Conservation (phyloP, 2,113 vertebrate genomes). For the Romanogobio albipinnatus region DNA sequence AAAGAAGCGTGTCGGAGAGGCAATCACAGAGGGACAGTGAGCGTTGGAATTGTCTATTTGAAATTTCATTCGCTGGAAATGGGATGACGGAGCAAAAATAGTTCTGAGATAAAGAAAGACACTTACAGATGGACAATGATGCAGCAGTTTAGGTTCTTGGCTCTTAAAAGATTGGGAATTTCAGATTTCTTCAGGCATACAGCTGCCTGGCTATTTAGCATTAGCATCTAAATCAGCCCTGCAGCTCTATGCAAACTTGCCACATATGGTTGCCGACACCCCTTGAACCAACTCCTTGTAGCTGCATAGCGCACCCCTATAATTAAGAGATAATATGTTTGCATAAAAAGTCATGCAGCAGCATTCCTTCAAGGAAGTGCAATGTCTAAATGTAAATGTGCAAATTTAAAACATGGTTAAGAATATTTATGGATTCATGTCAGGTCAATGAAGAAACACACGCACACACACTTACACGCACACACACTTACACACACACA, state of each 20-base stretch:
- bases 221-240: constrained; percentile 40
- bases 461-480: not conserved
- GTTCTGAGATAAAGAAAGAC: constrained; percentile 35
- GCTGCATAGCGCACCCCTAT: not conserved
- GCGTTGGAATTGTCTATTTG: constrained; percentile 49
- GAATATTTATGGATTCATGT: constrained; percentile 70
- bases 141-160: constrained; percentile 21
- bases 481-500: not conserved
- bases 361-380: constrained; percentile 21
- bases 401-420: constrained; percentile 60
- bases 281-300: constrained; percentile 14
- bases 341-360: constrained; percentile 38
- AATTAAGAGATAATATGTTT: constrained; percentile 51
- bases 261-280: constrained; percentile 22
- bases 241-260: constrained; percentile 10
- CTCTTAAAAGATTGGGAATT: constrained; percentile 27
- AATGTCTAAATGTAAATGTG: constrained; percentile 69
- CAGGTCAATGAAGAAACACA: constrained; percentile 63
- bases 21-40: constrained; percentile 42
- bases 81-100: constrained; percentile 48
- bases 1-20: constrained; percentile 38
- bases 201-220: constrained; percentile 35
- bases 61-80: constrained; percentile 54
- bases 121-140: constrained; percentile 31
- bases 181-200: constrained; percentile 1